A percentile compares a stretch with the other conserved stretches of the same genome.
phyloP scores from a whole-genome alignment of 2,797 vertebrate species.

The Chaunax sp. region DNA sequence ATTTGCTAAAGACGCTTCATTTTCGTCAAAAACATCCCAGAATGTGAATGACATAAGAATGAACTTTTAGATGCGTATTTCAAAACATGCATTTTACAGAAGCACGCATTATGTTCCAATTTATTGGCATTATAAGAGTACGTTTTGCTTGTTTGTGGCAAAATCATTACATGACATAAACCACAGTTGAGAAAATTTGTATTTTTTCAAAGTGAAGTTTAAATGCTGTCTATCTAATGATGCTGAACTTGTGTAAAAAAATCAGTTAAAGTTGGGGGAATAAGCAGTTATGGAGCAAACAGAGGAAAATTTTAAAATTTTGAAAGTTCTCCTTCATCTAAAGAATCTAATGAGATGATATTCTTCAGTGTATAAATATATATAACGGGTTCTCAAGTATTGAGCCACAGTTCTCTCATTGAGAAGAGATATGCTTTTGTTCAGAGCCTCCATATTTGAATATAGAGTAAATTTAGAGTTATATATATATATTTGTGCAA shows the following conservation, averaged over 20 bases:
- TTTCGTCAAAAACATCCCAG: not conserved
- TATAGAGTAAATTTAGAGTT: not conserved
- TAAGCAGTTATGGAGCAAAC: not conserved
- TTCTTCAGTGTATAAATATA: not conserved
- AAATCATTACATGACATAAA: not conserved
- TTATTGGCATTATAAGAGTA: not conserved
- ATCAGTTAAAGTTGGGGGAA: not conserved
- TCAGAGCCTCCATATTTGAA: not conserved
- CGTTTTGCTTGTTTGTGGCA: not conserved
- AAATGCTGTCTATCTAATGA: not conserved
- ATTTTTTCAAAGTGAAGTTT: not conserved
- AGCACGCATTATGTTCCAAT: not conserved
- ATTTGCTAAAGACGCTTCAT: not conserved
- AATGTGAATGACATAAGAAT: not conserved
- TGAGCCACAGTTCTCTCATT: too few species aligned
- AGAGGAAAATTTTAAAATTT: too few species aligned
- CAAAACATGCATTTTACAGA: not conserved
- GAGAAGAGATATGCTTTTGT: too few species aligned
- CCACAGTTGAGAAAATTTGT: not conserved
- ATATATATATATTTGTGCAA: not conserved
- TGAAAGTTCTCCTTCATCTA: too few species aligned
- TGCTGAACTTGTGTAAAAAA: not conserved
- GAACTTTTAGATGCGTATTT: not conserved
- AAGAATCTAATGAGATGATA: not conserved
- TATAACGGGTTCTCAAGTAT: too few species aligned